Evolutionary conservation across 2,797 vertebrate species (phyloP), one percentile per base, ranked within the genome.

Genomic region (Varecia variegata): DNA sequence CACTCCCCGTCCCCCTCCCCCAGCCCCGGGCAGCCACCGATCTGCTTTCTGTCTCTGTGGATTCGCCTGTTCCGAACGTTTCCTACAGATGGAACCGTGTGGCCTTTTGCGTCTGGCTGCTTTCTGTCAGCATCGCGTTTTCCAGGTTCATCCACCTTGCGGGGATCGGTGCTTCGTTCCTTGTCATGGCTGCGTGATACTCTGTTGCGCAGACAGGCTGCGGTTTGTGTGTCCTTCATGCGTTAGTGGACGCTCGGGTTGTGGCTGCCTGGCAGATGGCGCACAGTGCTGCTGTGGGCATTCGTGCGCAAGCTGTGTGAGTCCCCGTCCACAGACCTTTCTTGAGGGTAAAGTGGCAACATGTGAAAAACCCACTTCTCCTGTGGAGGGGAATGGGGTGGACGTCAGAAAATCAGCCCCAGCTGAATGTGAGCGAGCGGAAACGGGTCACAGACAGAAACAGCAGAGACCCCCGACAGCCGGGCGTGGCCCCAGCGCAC

Each of bases 71-170:
- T 25, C 17, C 15, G 20, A 23, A 35, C 1, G 0, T 40, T 47
- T 56, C 21, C 54, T 9, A 8, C 54, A 23, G 21, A 10, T 8
- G 21, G 52, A 23, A 9, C 23, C 54, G 21, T 9, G 12, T 32
- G 47, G 27, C 25, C 40, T 25, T 62, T 6, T 1, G 18, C 3
- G 21, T 38, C 68, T 9, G 38, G 32, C 77, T 67, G 11, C 20
- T 77, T 20, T 70, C 7, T 23, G 70, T 86, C 17, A 18, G 60
- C 18, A 0, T 0, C 4, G 3, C 8, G 1, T 17, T 83, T 32
- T 30, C 5, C 0, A 6, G 71, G 7, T 20, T n/a, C 35, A 7
- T 14, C 35, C 43, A 1, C 2, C 0, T 7, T 11, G n/a, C 3
- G 0, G 1, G 1, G 25, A 2, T 30, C 14, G 3, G 35, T 5